Base-by-base conservation (phyloP, 2,113 vertebrate genomes). In the Seriola aureovittata region DNA sequence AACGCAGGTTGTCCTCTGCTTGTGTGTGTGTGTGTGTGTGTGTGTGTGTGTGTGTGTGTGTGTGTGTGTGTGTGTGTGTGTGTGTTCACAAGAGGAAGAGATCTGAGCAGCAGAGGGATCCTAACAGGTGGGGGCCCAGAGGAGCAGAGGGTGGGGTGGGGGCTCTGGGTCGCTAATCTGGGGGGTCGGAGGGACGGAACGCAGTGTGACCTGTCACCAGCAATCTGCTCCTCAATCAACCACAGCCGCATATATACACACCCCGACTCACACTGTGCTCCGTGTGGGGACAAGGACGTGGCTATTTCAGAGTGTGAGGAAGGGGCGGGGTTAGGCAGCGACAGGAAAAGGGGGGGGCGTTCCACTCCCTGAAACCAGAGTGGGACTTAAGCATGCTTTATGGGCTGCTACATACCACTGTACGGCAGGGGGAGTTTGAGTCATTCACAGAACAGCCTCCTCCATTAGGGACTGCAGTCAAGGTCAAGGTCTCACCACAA, bases 61-160 rank as follows among this genome's bases (percentile, higher is more conserved):
- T 70, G 34, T 75, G 59, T 74, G 76, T 77, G 74, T 70, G 75
- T 78, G 60, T 71, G 71, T 70, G 64, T 75, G 70, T 63, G 71
- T 55, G 52, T 60, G 64, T 74, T 64, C 66, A 72, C 29, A 59
- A 62, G 62, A 23, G 68, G 17, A 69, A 46, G 59, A 66, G 82
- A 87, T 80, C 95, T 95, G 95, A 95, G 95, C 70, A 78, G 88
- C 90, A 96, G 96, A 97, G 96, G 62, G 95, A 96, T 96, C 92
- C 93, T 85, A 97, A 98, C 97, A 99, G 97, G 96, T 98, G 97
- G 95, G 82, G 88, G 93, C 82, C 66, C 73, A 57, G 40, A 70
- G 65, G 64, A 83, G 48, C 62, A 58, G 89, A 94, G 93, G 95
- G 95, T 8, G 90, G 92, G 89, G 95, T 83, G 95, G 94, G 94